Base-by-base conservation (phyloP, 2,797 vertebrate genomes). In the Manis pentadactyla region DNA sequence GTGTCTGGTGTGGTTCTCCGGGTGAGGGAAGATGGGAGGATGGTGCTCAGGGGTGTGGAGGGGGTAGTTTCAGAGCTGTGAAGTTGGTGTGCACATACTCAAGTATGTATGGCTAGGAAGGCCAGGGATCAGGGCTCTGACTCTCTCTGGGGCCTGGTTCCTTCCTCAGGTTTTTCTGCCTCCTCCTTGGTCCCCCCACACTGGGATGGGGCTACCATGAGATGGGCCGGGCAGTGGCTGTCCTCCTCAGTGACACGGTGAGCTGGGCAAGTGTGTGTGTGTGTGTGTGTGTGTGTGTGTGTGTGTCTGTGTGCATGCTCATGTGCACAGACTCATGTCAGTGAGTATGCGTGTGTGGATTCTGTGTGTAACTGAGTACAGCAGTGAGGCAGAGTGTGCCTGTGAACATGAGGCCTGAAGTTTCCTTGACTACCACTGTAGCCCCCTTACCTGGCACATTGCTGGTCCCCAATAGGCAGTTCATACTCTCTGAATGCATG, bases 191-290 rank as follows among this genome's bases (percentile, higher is more conserved):
- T 3, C 99, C 99, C 4, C 96, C n/a, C 34, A 94, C 46, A 53
- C 92, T 85, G 89, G 87, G 31, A 77, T 98, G 97, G 95, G 87
- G 87, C 73, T 99, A 98, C 87, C 98, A 98, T 0, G 98, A 99
- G 78, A 97, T 99, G 51, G 99, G 99, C 69, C 98, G 99, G 86
- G 98, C 99, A n/a, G 97, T 97, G 85, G 99, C 98, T 87, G 98
- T 97, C 0, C 98, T 99, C 95, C 97, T 99, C 91, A 97, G 97
- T 0, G 99, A 99, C 64, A 98, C 95, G 98, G 99, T 99, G 96
- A 98, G 98, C 66, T 42, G 63, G 29, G 39, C 73, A 85, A 64
- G 68, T 1, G 18, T 42, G 27, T 18, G 15, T 71, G 53, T 69
- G 31, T 66, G 37, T 71, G 46, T n/a, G 23, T 17, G 23, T 1